Percentiles rank a stretch among this genome's conserved stretches.
These are phyloP conservation scores for Diorhabda elongata DNA, from an alignment of 1,140 invertebrate species.

Conservation along the genomic window DNA sequence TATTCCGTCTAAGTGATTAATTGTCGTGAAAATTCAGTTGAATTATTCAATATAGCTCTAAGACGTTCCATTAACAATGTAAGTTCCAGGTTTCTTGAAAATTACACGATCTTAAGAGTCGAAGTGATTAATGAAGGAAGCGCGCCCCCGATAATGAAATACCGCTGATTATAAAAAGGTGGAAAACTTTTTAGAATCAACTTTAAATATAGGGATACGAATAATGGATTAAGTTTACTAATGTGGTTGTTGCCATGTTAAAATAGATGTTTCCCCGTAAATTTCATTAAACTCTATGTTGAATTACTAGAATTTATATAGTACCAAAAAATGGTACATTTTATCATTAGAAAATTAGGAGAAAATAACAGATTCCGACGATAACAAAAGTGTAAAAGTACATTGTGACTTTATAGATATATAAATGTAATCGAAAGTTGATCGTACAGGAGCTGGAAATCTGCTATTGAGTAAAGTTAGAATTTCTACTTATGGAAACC, in stretches of 20 bases:
- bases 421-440: no score
- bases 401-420: no score
- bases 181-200: neutral
- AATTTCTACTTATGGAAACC: no score
- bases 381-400: no score
- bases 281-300: no score
- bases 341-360: no score
- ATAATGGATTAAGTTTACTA: neutral
- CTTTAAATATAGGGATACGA: neutral
- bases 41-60: slow-evolving; percentile 10
- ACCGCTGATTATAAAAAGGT: slow-evolving; percentile 5
- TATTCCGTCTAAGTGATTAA: slow-evolving; percentile 6
- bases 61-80: slow-evolving; percentile 6
- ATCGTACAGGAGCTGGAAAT: no score
- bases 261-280: no score
- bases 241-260: neutral
- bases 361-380: no score
- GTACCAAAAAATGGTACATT: no score
- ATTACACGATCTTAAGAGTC: slow-evolving; percentile 9
- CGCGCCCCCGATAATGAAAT: slow-evolving; percentile 12
- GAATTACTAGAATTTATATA: no score
- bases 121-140: slow-evolving; percentile 11
- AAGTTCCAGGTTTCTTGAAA: slow-evolving; percentile 15
- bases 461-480: no score
- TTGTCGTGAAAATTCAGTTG: slow-evolving; percentile 2